phyloP scores from a whole-genome alignment of 2,797 vertebrate species.

The Acipenser transmontanus region DNA sequence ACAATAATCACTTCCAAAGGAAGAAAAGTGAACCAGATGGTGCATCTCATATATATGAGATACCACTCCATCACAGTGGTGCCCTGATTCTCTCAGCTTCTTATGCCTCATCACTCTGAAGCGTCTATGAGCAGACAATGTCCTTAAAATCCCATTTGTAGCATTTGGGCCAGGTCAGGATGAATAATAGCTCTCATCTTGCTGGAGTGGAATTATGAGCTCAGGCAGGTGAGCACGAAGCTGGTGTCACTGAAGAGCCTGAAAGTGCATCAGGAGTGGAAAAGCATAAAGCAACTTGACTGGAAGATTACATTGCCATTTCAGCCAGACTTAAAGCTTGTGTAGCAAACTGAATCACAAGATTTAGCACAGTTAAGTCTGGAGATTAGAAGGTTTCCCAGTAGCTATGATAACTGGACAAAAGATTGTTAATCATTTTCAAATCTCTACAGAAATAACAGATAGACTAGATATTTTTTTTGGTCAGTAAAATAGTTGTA shows the following conservation, averaged over 20 bases:
- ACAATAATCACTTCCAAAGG: constrained; percentile 17
- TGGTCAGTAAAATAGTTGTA: too few relatives aligned
- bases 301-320: constrained; percentile 33
- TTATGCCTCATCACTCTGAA: constrained; percentile 42
- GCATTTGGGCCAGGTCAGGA: constrained; percentile 52
- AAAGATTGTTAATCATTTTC: constrained; percentile 22
- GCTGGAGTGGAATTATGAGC: constrained; percentile 53
- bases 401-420: constrained; percentile 7
- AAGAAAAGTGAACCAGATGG: constrained; percentile 28
- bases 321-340: constrained; percentile 31
- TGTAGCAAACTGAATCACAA: constrained; percentile 28
- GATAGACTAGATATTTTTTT: too few relatives aligned
- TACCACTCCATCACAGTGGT: constrained; percentile 11
- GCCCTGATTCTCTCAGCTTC: constrained; percentile 7
- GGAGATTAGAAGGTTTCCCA: constrained; percentile 21
- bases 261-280: constrained; percentile 27
- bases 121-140: constrained; percentile 40
- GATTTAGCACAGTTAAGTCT: constrained; percentile 26
- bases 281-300: constrained; percentile 35
- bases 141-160: constrained; percentile 62
- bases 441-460: constrained; percentile 15
- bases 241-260: constrained; percentile 36
- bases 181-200: constrained; percentile 57
- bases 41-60: constrained; percentile 39
- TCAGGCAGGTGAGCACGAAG: constrained; percentile 40